These are phyloP conservation scores for Melanotus villosus DNA, from an alignment of 2,888 invertebrate genomes.

Conservation along the genomic window DNA sequence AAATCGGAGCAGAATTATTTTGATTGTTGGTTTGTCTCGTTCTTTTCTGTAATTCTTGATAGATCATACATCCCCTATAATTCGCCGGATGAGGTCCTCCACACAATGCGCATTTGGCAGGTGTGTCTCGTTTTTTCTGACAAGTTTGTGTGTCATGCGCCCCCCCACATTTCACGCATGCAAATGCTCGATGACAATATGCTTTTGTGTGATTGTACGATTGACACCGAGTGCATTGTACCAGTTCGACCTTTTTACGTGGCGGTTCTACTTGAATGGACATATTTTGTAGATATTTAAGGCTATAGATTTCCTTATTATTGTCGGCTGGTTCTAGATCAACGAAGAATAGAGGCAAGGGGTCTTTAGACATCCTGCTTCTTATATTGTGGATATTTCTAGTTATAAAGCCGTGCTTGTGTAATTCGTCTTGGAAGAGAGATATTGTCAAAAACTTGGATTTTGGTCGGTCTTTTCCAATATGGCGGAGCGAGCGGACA, in stretches of 20 bases:
- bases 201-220: conserved; percentile 46
- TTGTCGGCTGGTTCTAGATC: conserved; percentile 40
- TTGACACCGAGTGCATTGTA: conserved; percentile 50
- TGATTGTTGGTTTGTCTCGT: not conserved
- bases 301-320: not conserved
- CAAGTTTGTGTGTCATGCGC: conserved; percentile 31
- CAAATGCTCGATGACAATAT: conserved; percentile 42
- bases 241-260: too few species aligned
- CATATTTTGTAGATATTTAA: conserved; percentile 44
- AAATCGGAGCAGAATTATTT: not conserved
- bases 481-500: too few species aligned
- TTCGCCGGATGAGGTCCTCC: not conserved
- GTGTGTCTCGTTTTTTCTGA: not conserved
- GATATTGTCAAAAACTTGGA: too few species aligned
- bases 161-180: conserved; percentile 46
- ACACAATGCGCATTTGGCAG: not conserved
- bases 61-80: not conserved
- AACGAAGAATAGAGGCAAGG: conserved; percentile 45
- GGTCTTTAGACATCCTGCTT: conserved; percentile 32
- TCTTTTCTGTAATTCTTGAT: not conserved
- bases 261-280: conserved; percentile 44
- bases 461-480: too few species aligned
- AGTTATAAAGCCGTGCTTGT: too few species aligned
- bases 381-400: not conserved
- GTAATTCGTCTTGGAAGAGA: too few species aligned